Evolutionary conservation across 2,888 invertebrate species (phyloP), one percentile per base, ranked within the genome.

Genomic region (Heteromurus nitidus): DNA sequence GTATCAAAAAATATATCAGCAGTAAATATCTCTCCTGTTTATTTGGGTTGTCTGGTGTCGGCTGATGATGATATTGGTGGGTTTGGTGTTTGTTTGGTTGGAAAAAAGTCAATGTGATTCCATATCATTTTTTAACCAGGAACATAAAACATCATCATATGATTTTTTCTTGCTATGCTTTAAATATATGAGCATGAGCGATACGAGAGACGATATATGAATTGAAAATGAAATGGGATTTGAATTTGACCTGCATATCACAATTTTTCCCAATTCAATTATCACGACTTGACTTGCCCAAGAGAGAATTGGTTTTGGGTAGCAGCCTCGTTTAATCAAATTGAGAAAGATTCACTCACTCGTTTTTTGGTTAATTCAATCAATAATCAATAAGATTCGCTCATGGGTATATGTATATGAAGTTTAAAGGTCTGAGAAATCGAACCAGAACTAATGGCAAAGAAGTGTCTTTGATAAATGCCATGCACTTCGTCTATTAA

Each of bases 11-110:
- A 9, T 36, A 36, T 9, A 36, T 36, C 13, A 36, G 36, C 7
- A n/a, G n/a, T n/a, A n/a, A n/a, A 36, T 36, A 36, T 9, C 36
- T 9, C 50, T 20, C 22, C 22, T 69, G 55, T 69, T 69, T 69
- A 69, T 69, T 69, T 69, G 69, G 69, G 69, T 69, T 69, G 69
- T 18, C 60, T 60, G 55, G 24, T 5, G 13, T 36, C 36, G 13
- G n/a, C 47, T 47, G 47, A 13, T n/a, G 22, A 20, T 22, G 18
- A 22, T 24, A 53, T 47, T 5, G 5, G 13, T 36, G 36, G 5
- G 13, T 36, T 9, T 36, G 36, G 36, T 36, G 36, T 36, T 36
- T 36, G 13, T 36, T 36, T 36, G 36, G 36, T 5, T 36, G 5
- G 36, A 5, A 5, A 9, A 13, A 5, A 13, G 7, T 9, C 36